Evolutionary conservation across 2,888 invertebrate species (phyloP).

Genomic region (Sarcophaga rosellei): DNA sequence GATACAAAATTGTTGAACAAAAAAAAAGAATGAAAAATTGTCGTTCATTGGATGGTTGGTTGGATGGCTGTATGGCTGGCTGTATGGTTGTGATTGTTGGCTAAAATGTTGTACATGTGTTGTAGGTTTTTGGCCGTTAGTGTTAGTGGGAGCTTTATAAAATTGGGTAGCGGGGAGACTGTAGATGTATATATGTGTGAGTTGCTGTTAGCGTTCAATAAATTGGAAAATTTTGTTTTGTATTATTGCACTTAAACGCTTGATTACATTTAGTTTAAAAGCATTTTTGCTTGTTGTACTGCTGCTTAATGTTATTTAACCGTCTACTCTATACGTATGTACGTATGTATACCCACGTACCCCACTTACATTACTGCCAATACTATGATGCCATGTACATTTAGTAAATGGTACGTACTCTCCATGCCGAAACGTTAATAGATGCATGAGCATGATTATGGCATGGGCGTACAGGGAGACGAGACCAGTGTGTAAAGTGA

Average conservation of each 20-base stretch:
- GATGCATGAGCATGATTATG: background rate
- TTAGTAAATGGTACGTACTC: background rate
- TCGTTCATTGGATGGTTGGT: conserved; percentile 48
- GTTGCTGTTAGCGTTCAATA: conserved; percentile 74
- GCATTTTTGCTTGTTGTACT: conserved; percentile 66
- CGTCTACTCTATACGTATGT: conserved; percentile 24
- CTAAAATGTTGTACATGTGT: conserved; percentile 7
- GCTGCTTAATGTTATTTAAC: conserved; percentile 63
- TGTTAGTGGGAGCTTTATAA: background rate
- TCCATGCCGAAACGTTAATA: too few relatives aligned
- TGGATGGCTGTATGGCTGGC: background rate
- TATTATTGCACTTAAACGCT: conserved; percentile 70
- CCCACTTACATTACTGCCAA: background rate
- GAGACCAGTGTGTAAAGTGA: conserved; percentile 28
- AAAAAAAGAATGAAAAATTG: conserved; percentile 27
- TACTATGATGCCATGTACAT: background rate
- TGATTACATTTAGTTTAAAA: conserved; percentile 70
- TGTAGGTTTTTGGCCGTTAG: conserved; percentile 23
- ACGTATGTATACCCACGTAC: background rate
- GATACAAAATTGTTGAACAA: background rate
- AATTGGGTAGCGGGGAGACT: conserved; percentile 66
- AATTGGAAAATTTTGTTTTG: conserved; percentile 77
- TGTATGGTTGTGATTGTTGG: background rate
- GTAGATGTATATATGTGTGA: conserved; percentile 68
- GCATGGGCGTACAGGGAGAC: background rate